Base-by-base conservation (phyloP, 1,140 invertebrate species). In the Bombus affinis region DNA sequence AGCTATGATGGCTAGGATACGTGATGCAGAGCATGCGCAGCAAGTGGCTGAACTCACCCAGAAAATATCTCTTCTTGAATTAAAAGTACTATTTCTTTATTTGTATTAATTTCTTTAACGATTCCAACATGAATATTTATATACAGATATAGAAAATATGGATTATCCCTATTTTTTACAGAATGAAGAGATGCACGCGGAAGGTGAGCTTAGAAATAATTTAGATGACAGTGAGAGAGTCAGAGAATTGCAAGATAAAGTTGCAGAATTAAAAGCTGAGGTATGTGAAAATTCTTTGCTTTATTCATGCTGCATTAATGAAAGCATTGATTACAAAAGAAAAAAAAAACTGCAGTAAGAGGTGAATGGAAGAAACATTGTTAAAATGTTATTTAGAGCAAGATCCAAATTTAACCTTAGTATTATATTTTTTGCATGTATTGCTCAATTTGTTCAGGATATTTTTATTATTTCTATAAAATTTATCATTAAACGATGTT, bases 21-120 rank as follows among this genome's bases (percentile, higher is more conserved):
- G 98, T 89, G 98, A 99, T 92, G 98, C 98, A 42, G 99, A 99
- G 93, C 98, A 98, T 92, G 97, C 98, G 72, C 98, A 99, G 94
- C 96, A 97, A 75, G 97, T 99, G 71, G 99, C 98, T n/a, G 99
- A 99, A 95, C 96, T 99, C 28, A 98, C 97, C 86, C 98, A 99
- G 91, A 98, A 98, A 95, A 98, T 99, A 84, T 99, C 98, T 15
- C 96, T 98, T 91, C 96, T 99, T 82, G 98, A 99, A 95, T 96
- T 98, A 85, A 98, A 98, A 96, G 98, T 98, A 95, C 92, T 85
- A 87, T 47, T 70, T 73, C 77, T 68, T 59, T 59, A 47, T 70
- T 82, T 32, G 13, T 85, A 8, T n/a, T 53, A 76, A 68, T 53
- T 39, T 32, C 12, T 65, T 32, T 47, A 3, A 28, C 73, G n/a